These are phyloP conservation scores for Laothoe populi DNA, from an alignment of 2,888 invertebrate species.

Conservation along the genomic window DNA sequence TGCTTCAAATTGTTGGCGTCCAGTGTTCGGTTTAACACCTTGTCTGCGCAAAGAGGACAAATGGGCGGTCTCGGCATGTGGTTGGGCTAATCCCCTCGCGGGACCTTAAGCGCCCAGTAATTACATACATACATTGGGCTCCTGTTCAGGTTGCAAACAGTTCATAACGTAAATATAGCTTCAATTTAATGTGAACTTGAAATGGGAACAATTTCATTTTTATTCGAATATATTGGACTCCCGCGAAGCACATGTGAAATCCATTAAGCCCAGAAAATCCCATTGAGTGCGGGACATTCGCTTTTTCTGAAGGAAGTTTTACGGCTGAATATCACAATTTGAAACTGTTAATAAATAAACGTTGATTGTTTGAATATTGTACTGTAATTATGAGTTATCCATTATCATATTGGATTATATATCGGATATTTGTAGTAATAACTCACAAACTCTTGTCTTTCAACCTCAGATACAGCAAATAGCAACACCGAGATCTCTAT, in stretches of 20 bases:
- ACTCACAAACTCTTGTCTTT: slow-evolving; percentile 23
- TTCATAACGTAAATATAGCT: background rate
- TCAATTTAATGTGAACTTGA: background rate
- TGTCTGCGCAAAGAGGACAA: slow-evolving; percentile 69
- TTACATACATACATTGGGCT: slow-evolving; percentile 47
- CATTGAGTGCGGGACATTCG: slow-evolving; percentile 59
- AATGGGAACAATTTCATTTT: background rate
- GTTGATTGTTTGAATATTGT: background rate
- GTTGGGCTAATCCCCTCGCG: slow-evolving; percentile 67
- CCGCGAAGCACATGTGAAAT: slow-evolving; percentile 63
- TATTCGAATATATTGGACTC: background rate
- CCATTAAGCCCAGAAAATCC: slow-evolving; percentile 71
- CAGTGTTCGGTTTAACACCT: slow-evolving; percentile 69
- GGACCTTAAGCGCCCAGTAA: slow-evolving; percentile 55
- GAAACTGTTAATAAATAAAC: background rate
- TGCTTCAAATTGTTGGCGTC: slow-evolving; percentile 52
- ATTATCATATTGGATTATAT: background rate
- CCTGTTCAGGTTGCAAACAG: background rate
- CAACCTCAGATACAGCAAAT: slow-evolving; percentile 8
- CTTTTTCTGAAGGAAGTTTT: slow-evolving; percentile 58
- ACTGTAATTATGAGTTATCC: background rate
- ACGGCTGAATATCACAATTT: slow-evolving; percentile 42
- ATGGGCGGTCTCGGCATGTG: slow-evolving; percentile 66
- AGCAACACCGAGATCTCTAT: slow-evolving; percentile 72
- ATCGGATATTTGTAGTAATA: slow-evolving; percentile 2